Conservation (phyloP, 2,888 invertebrate genomes). For the Phengaris arion region DNA sequence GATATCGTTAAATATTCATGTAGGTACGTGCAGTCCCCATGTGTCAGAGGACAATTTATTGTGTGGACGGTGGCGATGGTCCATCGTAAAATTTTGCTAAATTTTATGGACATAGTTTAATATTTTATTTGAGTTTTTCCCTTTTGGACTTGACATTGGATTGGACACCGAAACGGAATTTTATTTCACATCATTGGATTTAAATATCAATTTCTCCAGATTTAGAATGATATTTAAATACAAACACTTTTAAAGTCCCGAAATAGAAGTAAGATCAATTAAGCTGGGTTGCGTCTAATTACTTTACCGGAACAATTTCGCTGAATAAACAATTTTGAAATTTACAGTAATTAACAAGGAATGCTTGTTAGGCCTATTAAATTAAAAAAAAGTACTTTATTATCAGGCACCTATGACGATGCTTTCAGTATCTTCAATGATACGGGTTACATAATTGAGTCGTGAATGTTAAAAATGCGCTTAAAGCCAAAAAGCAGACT, state of each 20-base stretch:
- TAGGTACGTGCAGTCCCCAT: background rate
- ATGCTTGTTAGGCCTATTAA: background rate
- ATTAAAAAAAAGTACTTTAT: too few relatives aligned
- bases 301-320: background rate
- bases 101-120: conserved; percentile 6
- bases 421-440: too few relatives aligned
- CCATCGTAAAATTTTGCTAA: background rate
- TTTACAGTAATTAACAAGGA: background rate
- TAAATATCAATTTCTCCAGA: background rate
- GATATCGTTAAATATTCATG: background rate
- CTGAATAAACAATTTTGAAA: background rate
- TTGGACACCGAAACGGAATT: background rate
- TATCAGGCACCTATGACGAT: too few relatives aligned
- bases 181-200: background rate
- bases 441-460: too few relatives aligned
- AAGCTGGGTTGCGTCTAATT: background rate
- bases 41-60: background rate
- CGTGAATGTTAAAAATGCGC: too few relatives aligned
- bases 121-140: background rate
- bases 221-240: conserved; percentile 2
- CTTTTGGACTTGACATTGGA: background rate
- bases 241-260: background rate
- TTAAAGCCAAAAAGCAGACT: background rate
- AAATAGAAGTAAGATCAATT: background rate
- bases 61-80: background rate